Evolutionary conservation across 2,888 invertebrate species (phyloP), one percentile per base, ranked within the genome.

Genomic region (Hirtodrosophila cameraria): DNA sequence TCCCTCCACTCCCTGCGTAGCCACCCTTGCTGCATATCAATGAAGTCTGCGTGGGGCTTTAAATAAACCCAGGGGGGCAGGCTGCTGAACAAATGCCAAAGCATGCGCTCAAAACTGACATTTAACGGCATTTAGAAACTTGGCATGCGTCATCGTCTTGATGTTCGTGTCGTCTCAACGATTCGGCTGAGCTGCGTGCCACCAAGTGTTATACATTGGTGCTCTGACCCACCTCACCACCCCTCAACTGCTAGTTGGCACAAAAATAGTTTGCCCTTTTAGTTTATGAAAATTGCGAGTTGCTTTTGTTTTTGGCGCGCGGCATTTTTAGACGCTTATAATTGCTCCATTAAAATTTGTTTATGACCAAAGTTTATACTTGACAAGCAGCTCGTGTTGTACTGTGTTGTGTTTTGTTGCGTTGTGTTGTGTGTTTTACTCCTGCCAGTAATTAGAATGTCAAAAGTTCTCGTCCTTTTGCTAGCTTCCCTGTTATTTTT

Each of bases 301-400:
- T 72, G 30, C 43, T 38, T 53, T 58, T 66, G 43, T 55, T 53
- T 52, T 52, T 45, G 53, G 81, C 80, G 81, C 80, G 60, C 62
- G 70, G 69, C 75, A 57, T 70, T 75, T 64, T 63, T 72, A 72
- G 83, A 67, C 79, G 79, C 76, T 75, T 82, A 85, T 85, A 81
- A 81, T 81, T 81, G 86, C 80, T 81, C 85, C 80, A 85, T 85
- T 81, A 85, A 81, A 81, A 79, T 81, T 78, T 79, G 80, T 85
- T 85, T 85, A 81, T 81, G 76, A 63, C 49, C 28, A 72, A 82
- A 85, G 83, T 81, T 81, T 72, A 70, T 75, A 62, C 69, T 64
- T 79, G 83, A 72, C 75, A 75, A 77, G 77, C 62, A 67, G 63
- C 36, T 73, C 64, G 74, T 73, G 75, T 38, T 62, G 49, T 20